phyloP scores from a whole-genome alignment of 1,140 invertebrate species.

The Hermetia illucens region DNA sequence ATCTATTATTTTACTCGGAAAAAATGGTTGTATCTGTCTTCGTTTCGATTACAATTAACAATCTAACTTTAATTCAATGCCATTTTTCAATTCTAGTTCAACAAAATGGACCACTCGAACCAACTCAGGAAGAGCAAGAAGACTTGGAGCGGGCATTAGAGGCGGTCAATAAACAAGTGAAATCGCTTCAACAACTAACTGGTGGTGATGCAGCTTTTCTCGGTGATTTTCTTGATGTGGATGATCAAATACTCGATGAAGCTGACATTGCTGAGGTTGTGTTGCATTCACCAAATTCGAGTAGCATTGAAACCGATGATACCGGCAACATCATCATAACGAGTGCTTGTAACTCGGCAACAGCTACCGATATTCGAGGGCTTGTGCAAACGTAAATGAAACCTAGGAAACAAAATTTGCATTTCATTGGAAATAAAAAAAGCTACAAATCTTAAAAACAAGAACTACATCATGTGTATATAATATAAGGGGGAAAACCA shows the following conservation, averaged over 20 bases:
- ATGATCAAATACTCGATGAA: conserved; percentile 18
- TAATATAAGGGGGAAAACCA: no score
- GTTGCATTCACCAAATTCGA: conserved; percentile 20
- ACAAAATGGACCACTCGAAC: conserved; percentile 53
- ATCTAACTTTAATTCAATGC: neutral
- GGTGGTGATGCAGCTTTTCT: conserved; percentile 37
- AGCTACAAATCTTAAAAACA: neutral
- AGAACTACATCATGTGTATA: neutral
- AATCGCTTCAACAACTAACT: conserved; percentile 52
- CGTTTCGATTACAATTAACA: no score
- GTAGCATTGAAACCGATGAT: conserved; percentile 18
- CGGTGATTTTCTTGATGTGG: conserved; percentile 23
- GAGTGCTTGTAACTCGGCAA: conserved; percentile 5
- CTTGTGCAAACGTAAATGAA: conserved; percentile 21
- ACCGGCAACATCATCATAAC: conserved; percentile 11
- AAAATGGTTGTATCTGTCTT: conserved; percentile 7
- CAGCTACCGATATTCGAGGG: conserved; percentile 19
- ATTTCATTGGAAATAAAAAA: neutral
- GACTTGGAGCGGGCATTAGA: conserved; percentile 71
- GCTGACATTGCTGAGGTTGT: conserved; percentile 13
- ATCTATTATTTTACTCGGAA: conserved; percentile 4
- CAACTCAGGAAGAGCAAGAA: conserved; percentile 64
- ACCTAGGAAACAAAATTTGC: no score
- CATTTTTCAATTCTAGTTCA: conserved; percentile 39
- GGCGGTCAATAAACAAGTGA: conserved; percentile 64